Evolutionary conservation across 2,797 vertebrate genomes (phyloP).

Genomic region (Sebastes cheni): DNA sequence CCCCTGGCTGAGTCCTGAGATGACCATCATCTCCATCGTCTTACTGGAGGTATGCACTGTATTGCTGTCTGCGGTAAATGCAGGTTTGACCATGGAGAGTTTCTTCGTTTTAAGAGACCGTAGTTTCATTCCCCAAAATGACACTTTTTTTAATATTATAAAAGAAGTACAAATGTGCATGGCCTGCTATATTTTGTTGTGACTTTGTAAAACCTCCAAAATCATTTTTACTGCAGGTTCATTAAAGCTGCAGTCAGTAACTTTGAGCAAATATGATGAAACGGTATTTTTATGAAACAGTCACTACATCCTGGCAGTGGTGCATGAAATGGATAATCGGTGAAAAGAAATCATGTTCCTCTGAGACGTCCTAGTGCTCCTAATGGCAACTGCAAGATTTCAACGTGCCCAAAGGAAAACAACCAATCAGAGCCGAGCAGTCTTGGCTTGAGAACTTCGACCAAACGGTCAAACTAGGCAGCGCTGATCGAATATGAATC

Average conservation of each 20-base stretch:
- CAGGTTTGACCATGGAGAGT: not conserved
- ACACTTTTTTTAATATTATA: not conserved
- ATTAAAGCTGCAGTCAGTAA: not conserved
- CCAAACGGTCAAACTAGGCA: no score
- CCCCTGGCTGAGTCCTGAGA: conserved; percentile 95
- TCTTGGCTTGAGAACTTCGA: no score
- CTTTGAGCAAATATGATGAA: no score
- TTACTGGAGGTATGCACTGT: conserved; percentile 88
- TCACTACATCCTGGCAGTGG: no score
- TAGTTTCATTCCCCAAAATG: not conserved
- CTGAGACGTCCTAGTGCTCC: no score
- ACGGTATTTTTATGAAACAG: no score
- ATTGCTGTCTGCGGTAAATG: not conserved
- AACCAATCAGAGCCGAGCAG: no score
- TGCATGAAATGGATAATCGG: no score
- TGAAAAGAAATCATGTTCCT: no score
- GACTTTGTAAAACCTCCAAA: conserved; percentile 3
- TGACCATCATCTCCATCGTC: conserved; percentile 94
- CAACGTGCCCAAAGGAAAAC: no score
- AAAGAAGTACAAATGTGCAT: conserved; percentile 20
- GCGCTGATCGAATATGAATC: no score
- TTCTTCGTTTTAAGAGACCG: not conserved
- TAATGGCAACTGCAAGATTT: no score
- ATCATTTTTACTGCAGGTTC: not conserved
- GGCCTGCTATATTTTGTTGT: conserved; percentile 36